Evolutionary conservation across 1,140 invertebrate genomes (phyloP), one percentile per base, ranked within the genome.

Genomic region (Penaeus japonicus): DNA sequence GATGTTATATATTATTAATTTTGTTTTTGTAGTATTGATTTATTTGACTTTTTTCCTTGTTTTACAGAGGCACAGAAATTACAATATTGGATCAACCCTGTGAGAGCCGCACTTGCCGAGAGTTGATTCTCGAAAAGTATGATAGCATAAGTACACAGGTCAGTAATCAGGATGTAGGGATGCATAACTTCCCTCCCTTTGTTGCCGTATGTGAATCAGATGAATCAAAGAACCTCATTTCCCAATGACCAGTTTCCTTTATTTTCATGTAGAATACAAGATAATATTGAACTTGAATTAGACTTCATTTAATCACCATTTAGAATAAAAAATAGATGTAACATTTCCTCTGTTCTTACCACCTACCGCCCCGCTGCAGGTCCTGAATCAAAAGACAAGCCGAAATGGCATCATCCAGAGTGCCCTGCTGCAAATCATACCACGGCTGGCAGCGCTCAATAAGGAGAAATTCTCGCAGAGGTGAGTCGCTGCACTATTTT

Each of bases 401-500:
- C 95, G 96, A 90, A 97, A 95, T 75, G 92, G 94, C 0, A 95
- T 97, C 92, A 96, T 99, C 53, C 98, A 99, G 91, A 96, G 98
- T 91, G 95, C 96, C 1, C 92, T 99, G 17, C 94, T 99, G 85
- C 95, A 95, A 32, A 95, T 99, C 62, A 93, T 99, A 89, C 98
- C 98, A n/a, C 94, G 98, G 83, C 92, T 99, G n/a, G 98, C 97
- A 12, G 97, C 97, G 20, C 98, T 99, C 91, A 96, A 98, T 92
- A 96, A 95, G 84, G 94, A 95, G n/a, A 94, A 95, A 55, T 99
- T 99, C 91, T 92, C 84, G 10, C 79, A 78, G 47, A 88, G 73
- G 84, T 90, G 83, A 82, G 55, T 65, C 30, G 35, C 22, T 7
- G 5, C 10, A 24, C 20, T 81, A 18, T 22, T 65, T 39, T 62